Base-by-base conservation (phyloP, 2,888 invertebrate species). In the Pasiphila rectangulata region DNA sequence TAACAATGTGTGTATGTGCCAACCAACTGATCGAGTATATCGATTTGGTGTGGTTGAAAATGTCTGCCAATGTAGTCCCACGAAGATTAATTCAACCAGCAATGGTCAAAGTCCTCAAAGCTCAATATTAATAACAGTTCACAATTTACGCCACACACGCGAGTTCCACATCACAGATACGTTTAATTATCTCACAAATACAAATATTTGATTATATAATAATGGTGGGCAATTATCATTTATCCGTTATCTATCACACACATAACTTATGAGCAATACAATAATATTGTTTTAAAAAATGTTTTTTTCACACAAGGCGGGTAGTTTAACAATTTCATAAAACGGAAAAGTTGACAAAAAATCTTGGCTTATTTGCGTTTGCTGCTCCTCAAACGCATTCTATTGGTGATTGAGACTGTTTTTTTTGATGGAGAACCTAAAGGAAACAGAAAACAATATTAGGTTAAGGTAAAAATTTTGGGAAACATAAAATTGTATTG, bases 381-480 rank as follows among this genome's bases (percentile, higher is more conserved):
- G 57, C 80, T 78, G 59, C 86, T 86, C 32, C 86, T 69, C 27
- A 86, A 56, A 13, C 71, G 54, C 48, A 78, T 67, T 46, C 81
- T 71, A 53, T 80, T 81, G 16, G 72, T 64, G 2, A 74, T 65
- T 29, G 60, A 32, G 1, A 56, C 38, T 1, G 56, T 61, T 44
- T 53, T 65, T 45, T 62, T 69, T 21, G 67, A 41, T 17, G 74
- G 57, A 20, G 72, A 53, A 69, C 72, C 83, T 84, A 73, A 40
- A 75, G 75, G 25, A 19, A 46, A 56, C 51, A 53, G 43, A 32
- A 9, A 17, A n/a, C n/a, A 23, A 10, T 16, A 16, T 36, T 24
- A 36, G 15, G 5, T 35, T 4, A 21, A 21, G 6, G 6, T 6
- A 5, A 6, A 21, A 6, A 6, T 7, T 2, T 21, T 5, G 2